Percentiles rank a stretch among this genome's conserved stretches.
These are phyloP conservation scores for Aradophagus sp. DNA, from an alignment of 1,140 invertebrate genomes.

Conservation along the genomic window DNA sequence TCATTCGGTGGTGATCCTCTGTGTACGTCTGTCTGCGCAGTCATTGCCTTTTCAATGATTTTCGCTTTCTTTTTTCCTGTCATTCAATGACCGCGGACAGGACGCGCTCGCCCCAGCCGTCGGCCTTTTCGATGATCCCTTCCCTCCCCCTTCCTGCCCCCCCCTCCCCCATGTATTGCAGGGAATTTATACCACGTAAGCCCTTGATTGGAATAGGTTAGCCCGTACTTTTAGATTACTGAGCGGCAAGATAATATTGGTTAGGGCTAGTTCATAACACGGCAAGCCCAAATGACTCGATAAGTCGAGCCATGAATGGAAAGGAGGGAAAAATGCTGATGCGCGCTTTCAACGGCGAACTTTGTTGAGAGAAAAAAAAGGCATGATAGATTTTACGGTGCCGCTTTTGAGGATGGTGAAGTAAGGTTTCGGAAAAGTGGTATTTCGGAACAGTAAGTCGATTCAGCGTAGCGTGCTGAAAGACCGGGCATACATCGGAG, in stretches of 20 bases:
- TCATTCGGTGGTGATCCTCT: conserved; percentile 74
- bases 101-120: conserved; percentile 57
- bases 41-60: conserved; percentile 74
- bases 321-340: conserved; percentile 20
- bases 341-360: conserved; percentile 14
- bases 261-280: conserved; percentile 44
- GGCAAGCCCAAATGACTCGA: conserved; percentile 36
- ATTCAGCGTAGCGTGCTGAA: too few species aligned
- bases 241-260: conserved; percentile 48
- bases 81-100: conserved; percentile 72
- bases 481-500: too few species aligned
- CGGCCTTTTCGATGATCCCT: conserved; percentile 71
- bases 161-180: conserved; percentile 57
- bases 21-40: conserved; percentile 62
- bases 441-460: too few species aligned
- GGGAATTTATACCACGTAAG: conserved; percentile 55
- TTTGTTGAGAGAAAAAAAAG: too few species aligned
- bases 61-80: conserved; percentile 69
- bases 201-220: conserved; percentile 69
- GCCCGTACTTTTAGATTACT: conserved; percentile 55
- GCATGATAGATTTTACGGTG: too few species aligned
- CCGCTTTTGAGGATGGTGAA: conserved; percentile 14
- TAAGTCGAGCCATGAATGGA: conserved; percentile 31
- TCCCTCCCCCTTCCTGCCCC: conserved; percentile 52
- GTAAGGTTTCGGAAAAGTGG: too few species aligned